These are phyloP conservation scores for Lampris megalopsis DNA, from an alignment of 2,113 vertebrate species.

Conservation along the genomic window DNA sequence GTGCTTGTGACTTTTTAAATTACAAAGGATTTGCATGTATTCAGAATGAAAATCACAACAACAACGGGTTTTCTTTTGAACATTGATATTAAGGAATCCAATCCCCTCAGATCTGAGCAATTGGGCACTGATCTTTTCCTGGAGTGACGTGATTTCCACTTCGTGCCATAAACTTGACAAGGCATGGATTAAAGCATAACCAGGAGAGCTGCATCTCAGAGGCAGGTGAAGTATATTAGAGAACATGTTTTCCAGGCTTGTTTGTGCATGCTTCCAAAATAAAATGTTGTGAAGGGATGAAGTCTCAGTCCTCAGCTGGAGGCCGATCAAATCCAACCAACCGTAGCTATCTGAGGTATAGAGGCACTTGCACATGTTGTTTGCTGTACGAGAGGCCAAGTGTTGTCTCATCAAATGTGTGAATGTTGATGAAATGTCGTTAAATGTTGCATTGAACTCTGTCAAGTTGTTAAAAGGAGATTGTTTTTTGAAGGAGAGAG, in stretches of 20 bases:
- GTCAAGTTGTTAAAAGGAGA: conserved; percentile 1
- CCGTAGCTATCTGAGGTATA: neutral
- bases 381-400: neutral
- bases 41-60: conserved; percentile 1
- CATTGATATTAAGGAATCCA: neutral
- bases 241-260: neutral
- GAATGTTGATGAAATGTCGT: conserved; percentile 14
- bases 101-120: neutral
- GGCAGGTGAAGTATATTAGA: conserved; percentile 4
- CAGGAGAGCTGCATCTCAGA: neutral
- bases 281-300: neutral
- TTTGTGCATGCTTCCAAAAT: neutral
- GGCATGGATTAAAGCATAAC: neutral
- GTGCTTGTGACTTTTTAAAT: neutral
- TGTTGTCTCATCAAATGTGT: conserved; percentile 3
- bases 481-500: neutral
- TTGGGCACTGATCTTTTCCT: neutral
- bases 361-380: neutral
- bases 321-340: neutral
- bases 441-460: conserved; percentile 25
- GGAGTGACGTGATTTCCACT: neutral
- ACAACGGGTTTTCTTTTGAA: neutral
- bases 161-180: conserved; percentile 3
- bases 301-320: neutral
- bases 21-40: neutral